Evolutionary conservation across 2,888 invertebrate species (phyloP).

Genomic region (Pimpla rufipes): DNA sequence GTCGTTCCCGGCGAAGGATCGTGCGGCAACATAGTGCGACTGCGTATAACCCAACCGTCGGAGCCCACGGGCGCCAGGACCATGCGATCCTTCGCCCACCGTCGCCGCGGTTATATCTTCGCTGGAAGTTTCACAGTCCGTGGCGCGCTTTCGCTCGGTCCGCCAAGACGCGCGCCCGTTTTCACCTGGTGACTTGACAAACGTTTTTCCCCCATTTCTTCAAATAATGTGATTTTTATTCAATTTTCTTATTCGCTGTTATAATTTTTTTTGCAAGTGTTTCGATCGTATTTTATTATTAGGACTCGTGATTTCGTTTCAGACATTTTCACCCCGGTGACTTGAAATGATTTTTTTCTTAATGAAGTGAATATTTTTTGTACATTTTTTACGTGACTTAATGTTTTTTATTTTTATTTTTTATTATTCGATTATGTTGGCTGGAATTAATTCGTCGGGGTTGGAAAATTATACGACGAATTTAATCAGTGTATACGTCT

Average conservation of each 20-base stretch:
- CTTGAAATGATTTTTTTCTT: too few relatives aligned
- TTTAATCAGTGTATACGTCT: too few relatives aligned
- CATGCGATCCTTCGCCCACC: constrained; percentile 19
- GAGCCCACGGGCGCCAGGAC: constrained; percentile 8
- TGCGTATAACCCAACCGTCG: constrained; percentile 8
- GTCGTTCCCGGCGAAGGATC: neutral
- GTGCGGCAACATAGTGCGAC: neutral
- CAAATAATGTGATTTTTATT: neutral
- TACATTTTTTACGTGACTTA: too few relatives aligned
- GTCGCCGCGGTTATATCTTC: constrained; percentile 28
- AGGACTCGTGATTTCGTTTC: too few relatives aligned
- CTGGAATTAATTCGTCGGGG: too few relatives aligned
- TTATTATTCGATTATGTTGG: too few relatives aligned
- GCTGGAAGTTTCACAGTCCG: constrained; percentile 55
- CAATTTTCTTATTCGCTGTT: neutral
- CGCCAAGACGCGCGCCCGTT: constrained; percentile 15
- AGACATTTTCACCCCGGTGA: too few relatives aligned
- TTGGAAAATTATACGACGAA: too few relatives aligned
- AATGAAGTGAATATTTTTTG: too few relatives aligned
- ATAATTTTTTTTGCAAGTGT: neutral
- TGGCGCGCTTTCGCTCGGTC: constrained; percentile 64
- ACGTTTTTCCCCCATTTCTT: neutral
- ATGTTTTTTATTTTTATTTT: too few relatives aligned
- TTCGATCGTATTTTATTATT: neutral
- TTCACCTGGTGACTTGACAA: constrained; percentile 4